phyloP scores from a whole-genome alignment of 1,140 invertebrate genomes.

The Wasmannia auropunctata region DNA sequence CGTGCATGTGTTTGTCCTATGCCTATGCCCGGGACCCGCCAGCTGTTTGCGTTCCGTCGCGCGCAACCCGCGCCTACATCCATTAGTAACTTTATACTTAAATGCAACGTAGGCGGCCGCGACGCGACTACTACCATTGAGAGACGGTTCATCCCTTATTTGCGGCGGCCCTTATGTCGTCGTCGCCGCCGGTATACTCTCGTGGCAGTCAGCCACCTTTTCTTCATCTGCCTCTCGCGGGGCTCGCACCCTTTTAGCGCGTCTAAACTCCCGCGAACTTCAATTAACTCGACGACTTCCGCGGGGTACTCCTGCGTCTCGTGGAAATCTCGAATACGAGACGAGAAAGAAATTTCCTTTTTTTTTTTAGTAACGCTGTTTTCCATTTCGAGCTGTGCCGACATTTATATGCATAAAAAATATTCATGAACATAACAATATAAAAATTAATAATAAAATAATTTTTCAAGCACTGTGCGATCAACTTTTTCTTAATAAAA shows the following conservation, averaged over 20 bases:
- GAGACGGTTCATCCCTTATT: slow-evolving; percentile 30
- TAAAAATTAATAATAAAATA: not conserved
- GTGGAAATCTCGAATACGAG: slow-evolving; percentile 1
- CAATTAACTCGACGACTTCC: slow-evolving; percentile 24
- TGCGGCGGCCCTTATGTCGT: slow-evolving; percentile 23
- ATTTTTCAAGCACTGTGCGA: not conserved
- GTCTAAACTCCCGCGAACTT: slow-evolving; percentile 37
- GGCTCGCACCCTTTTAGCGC: not conserved
- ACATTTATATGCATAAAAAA: not conserved
- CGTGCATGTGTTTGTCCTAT: slow-evolving; percentile 41
- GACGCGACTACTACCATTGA: slow-evolving; percentile 21
- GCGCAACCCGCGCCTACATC: slow-evolving; percentile 44
- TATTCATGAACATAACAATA: not conserved
- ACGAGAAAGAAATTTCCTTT: not conserved
- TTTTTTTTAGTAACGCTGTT: not conserved
- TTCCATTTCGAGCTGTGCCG: not conserved
- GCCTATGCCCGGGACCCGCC: not conserved
- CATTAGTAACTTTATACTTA: slow-evolving; percentile 75
- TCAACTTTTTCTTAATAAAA: not conserved
- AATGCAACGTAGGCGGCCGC: slow-evolving; percentile 60
- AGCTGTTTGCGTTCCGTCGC: slow-evolving; percentile 32
- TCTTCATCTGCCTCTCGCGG: slow-evolving; percentile 4
- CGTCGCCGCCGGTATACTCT: not conserved
- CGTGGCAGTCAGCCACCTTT: not conserved
- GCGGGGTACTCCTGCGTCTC: not conserved